Evolutionary conservation across 2,888 invertebrate genomes (phyloP), one percentile per base, ranked within the genome.

Genomic region (Harpalus rubripes): DNA sequence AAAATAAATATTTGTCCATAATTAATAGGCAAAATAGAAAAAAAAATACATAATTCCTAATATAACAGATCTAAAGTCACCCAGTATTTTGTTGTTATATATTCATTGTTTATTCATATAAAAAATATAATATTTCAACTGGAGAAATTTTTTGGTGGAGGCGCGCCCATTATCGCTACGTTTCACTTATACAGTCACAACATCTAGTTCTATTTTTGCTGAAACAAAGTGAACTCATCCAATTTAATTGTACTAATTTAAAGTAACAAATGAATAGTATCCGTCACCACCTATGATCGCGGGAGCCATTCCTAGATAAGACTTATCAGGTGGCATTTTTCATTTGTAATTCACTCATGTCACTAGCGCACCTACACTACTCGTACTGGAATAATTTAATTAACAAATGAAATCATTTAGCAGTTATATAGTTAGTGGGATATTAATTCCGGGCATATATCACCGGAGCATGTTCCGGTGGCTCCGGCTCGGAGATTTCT

Each of bases 391-490:
- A 78, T 78, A 56, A 78, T 78, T 78, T 78, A 79, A 79, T 61
- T 58, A 59, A 61, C 79, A 79, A 59, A 58, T 78, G 52, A 78
- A 58, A 56, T 56, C 32, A 39, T 68, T 68, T 12, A 68, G 32
- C 68, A 68, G 68, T 68, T 41, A 74, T 74, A 44, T 44, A 74
- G 44, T 74, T 44, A 44, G 41, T 74, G 16, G 52, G 68, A 80
- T 80, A 84, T 85, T 84, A 85, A 84, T 84, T 63, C 61, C 26
- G 16, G 12, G 18, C 68, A 84, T 84, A 84, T 63, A 84, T 84
- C 84, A 84, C 63, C 15, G 63, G 32, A 10, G 44, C 15, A 59
- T 59, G 8, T 26, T 58, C 52, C 72, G 82, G 26, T 15, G 68
- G 12, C 18, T n/a, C 41, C n/a, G 39, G 1, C 22, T n/a, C 61